Evolutionary conservation across 1,140 invertebrate species (phyloP), one percentile per base, ranked within the genome.

Genomic region (Caenorhabditis remanei): DNA sequence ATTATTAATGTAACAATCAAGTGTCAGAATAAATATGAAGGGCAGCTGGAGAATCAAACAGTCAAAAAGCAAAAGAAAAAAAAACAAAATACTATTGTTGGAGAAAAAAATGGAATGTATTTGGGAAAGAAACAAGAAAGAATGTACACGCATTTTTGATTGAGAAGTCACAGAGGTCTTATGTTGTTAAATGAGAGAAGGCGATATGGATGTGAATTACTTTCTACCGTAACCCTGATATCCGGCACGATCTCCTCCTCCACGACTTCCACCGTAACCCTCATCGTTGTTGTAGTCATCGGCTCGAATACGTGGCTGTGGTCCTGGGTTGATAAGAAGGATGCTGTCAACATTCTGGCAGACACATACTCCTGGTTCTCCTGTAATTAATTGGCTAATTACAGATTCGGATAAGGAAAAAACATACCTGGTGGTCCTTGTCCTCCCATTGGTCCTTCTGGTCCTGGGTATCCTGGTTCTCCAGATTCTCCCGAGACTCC

Each of bases 271-370:
- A 79, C 43, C 71, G n/a, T 50, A 79, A 21, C 71, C 71, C 46
- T 79, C 71, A n/a, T 79, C 71, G 14, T 50, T 79, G 40, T 79
- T 79, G 71, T 79, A 79, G 19, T 79, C 71, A 53, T 79, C 71
- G 71, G 71, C 71, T 53, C 71, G 90, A 83, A 92, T 84, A 9
- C 91, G 83, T 32, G 91, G 92, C 61, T 92, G 92, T 14, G 86
- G 85, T 40, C 88, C 88, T 56, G 91, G 91, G 32, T 90, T 90
- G 53, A 92, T 92, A 8, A 92, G 79, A 75, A 92, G 91, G 53
- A 92, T 89, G 7, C 89, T 90, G 71, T 92, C 91, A 55, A 92
- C 91, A 67, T 92, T 93, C 83, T 91, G 89, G 53, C 92, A 92
- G 46, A 91, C 91, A 63, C 91, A 91, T 19, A 87, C 90, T 58